These are phyloP conservation scores for Phthorimaea operculella DNA, from an alignment of 1,140 invertebrate genomes.

Conservation along the genomic window DNA sequence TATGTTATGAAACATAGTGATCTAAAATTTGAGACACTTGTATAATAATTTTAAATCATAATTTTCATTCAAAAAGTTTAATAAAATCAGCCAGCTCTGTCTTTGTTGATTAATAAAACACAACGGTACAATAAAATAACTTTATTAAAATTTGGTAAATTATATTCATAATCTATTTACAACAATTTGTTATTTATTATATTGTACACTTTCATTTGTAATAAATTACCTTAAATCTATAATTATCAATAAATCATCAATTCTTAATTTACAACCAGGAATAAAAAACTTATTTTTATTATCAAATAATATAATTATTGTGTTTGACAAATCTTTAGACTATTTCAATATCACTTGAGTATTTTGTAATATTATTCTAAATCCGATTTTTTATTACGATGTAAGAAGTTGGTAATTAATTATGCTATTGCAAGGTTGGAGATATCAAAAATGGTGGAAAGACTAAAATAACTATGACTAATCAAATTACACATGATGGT, in stretches of 20 bases:
- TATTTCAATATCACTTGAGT: constrained; percentile 1
- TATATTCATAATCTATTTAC: constrained; percentile 37
- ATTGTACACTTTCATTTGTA: constrained; percentile 18
- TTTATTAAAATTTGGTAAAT: constrained; percentile 25
- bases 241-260: background rate
- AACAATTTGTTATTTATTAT: constrained; percentile 23
- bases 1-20: no score
- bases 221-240: constrained; percentile 23
- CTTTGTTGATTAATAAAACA: no score
- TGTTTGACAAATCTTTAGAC: background rate
- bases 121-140: background rate
- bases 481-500: constrained; percentile 7
- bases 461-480: background rate
- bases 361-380: background rate
- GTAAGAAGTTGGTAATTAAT: no score
- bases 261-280: background rate
- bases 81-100: no score
- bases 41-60: no score
- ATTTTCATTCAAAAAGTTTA: no score
- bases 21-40: no score
- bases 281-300: no score
- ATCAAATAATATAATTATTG: no score
- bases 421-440: background rate
- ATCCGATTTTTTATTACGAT: background rate
- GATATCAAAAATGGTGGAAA: background rate